Evolutionary conservation across 2,888 invertebrate genomes (phyloP), one percentile per base, ranked within the genome.

Genomic region (Ophion costatus): DNA sequence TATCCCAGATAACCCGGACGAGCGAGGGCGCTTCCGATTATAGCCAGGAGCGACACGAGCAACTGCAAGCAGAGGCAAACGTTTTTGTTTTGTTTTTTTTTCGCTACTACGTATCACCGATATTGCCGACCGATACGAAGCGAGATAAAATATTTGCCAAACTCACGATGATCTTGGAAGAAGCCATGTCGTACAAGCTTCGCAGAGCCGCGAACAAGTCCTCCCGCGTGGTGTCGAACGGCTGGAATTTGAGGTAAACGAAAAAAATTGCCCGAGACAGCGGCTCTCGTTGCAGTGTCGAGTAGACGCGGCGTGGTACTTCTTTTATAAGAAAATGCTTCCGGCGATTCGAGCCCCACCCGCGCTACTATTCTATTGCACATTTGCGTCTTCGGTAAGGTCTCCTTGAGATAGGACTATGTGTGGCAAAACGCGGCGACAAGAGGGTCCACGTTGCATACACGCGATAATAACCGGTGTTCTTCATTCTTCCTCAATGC

Each of bases 1-100:
- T 89, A 89, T 14, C 89, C 91, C 42, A 91, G 84, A 61, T 91
- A 91, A 33, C 92, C 92, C 11, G 92, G 92, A 83, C 91, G 92
- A 10, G 90, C 92, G 61, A 90, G 29, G 14, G 82, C 90, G 22
- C 89, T 69, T 24, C 90, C 88, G 59, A 91, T 86, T 69, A 88
- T 85, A 66, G 89, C 89, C 78, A 92, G 81, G 66, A 92, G 84
- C 67, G 92, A 77, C 51, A 91, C 86, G 57, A 90, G 82, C 66
- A 92, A 89, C 90, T 92, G 10, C 1, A 22, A 0, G 77, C 42
- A 22, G 45, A 45, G 1, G 45, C 11, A 10, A 14, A 45, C 45
- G 14, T 59, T 59, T 64, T 24, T 64, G 5, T 29, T 29, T 3
- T 0, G 0, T n/a, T 7, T 29, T 29, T 29, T 29, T 29, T 29